These are phyloP conservation scores for Cnemophilus loriae DNA, from an alignment of 2,113 vertebrate species.

Conservation along the genomic window DNA sequence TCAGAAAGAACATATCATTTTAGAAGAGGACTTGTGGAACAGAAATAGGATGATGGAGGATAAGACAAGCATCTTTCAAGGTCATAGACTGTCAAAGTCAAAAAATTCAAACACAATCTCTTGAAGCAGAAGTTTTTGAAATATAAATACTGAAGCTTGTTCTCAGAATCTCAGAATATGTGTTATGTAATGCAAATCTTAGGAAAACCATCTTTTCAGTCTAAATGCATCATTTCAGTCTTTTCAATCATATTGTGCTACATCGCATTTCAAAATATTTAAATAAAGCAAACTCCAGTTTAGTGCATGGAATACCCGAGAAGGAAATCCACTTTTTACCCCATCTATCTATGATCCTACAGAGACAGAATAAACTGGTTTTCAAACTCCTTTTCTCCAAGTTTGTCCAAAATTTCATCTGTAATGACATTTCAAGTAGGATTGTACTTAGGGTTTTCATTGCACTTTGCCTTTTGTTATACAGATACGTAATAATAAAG, in stretches of 20 bases:
- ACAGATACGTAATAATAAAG: background rate
- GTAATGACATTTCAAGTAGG: background rate
- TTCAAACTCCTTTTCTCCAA: background rate
- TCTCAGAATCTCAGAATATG: background rate
- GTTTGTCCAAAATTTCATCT: background rate
- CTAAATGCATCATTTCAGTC: background rate
- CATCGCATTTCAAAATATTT: background rate
- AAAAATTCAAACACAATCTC: constrained; percentile 1
- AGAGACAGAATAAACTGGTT: background rate
- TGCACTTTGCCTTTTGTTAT: background rate
- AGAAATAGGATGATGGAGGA: constrained; percentile 34
- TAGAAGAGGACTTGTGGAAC: background rate
- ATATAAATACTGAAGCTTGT: background rate
- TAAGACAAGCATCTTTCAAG: constrained; percentile 29
- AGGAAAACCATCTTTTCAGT: background rate
- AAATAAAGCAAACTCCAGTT: background rate
- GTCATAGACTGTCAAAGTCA: background rate
- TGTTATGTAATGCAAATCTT: background rate
- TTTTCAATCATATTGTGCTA: background rate
- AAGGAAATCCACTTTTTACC: background rate
- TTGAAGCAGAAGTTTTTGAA: background rate
- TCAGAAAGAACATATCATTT: background rate
- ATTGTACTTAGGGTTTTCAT: background rate
- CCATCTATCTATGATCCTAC: background rate
- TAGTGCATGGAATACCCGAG: background rate